Percentiles rank a stretch among this genome's conserved stretches.
phyloP scores from a whole-genome alignment of 2,888 invertebrate genomes.

The Epinotia demarniana region DNA sequence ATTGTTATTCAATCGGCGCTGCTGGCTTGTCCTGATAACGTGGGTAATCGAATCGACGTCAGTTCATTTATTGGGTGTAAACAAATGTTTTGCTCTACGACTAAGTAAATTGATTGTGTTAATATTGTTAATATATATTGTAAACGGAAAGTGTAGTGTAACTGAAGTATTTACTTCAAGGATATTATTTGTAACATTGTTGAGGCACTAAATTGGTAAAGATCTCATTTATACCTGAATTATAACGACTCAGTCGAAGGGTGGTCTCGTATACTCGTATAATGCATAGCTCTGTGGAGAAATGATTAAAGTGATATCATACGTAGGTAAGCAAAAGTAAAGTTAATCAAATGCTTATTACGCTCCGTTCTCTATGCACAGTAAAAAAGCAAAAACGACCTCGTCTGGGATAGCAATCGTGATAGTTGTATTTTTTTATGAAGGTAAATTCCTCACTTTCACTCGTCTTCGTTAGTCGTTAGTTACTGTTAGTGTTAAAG shows the following conservation, averaged over 20 bases:
- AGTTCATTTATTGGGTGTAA: constrained; percentile 16
- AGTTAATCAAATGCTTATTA: constrained; percentile 4
- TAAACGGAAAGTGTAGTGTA: background rate
- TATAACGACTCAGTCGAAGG: background rate
- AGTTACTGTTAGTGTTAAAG: constrained; percentile 24
- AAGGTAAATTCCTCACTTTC: background rate
- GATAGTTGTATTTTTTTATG: constrained; percentile 10
- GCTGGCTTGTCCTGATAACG: constrained; percentile 32
- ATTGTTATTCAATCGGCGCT: constrained; percentile 33
- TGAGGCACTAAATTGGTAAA: too few relatives aligned
- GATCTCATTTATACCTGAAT: background rate
- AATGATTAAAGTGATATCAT: background rate
- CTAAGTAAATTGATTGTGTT: background rate
- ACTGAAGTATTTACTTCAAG: too few relatives aligned
- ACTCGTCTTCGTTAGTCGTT: constrained; percentile 10
- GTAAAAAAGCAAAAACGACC: background rate
- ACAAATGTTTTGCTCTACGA: constrained; percentile 14
- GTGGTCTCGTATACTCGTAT: background rate
- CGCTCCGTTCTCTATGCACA: background rate
- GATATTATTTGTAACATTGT: too few relatives aligned
- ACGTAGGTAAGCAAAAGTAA: background rate
- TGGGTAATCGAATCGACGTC: constrained; percentile 8
- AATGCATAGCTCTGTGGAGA: background rate
- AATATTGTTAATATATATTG: background rate
- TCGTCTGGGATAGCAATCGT: background rate